Evolutionary conservation across 37 sponge, comb jelly and placozoan genomes (phyloP), one percentile per base, ranked within the genome.

Genomic region (Eunapius fragilis): DNA sequence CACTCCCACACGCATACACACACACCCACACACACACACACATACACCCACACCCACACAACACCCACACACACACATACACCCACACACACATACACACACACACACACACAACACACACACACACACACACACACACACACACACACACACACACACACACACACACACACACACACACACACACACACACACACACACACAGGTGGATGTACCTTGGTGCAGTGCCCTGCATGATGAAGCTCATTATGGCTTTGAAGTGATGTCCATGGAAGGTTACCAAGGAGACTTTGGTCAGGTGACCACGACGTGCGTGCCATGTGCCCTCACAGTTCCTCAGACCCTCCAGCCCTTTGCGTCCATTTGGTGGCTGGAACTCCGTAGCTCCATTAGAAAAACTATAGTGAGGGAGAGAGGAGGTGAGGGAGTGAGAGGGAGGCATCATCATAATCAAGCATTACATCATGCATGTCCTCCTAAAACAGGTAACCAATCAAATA

Each of bases 231-330:
- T 96, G 85, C 72, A 93, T 91, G 67, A 96, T 91, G 87, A 96
- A 96, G 27, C 92, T 90, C 96, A 96, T 91, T 77, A 96, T 93
- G 76, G 94, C 94, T 80, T 94, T 89, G 82, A 96, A 96, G 91
- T 96, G 96, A 82, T 96, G 94, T 9, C 89, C 92, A 67, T 93
- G 91, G 84, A 96, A 96, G 24, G 94, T 96, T 13, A 87, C 92
- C 79, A 89, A 89, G 23, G 94, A 91, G n/a, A 89, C 78, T 76
- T 87, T 89, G 75, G 91, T 93, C 94, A 93, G 89, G 88, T 93
- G 92, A 58, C 82, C 33, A 3, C 84, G 90, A 25, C 96, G 86
- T n/a, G 89, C 91, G 71, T 88, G 93, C 93, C 93, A 92, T 31
- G 96, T 91, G 11, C 94, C 94, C 67, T 82, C 79, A 78, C 94